Percentiles rank a stretch among this genome's conserved stretches.
phyloP scores from a whole-genome alignment of 2,888 invertebrate species.

The Folsomia manolachei region DNA sequence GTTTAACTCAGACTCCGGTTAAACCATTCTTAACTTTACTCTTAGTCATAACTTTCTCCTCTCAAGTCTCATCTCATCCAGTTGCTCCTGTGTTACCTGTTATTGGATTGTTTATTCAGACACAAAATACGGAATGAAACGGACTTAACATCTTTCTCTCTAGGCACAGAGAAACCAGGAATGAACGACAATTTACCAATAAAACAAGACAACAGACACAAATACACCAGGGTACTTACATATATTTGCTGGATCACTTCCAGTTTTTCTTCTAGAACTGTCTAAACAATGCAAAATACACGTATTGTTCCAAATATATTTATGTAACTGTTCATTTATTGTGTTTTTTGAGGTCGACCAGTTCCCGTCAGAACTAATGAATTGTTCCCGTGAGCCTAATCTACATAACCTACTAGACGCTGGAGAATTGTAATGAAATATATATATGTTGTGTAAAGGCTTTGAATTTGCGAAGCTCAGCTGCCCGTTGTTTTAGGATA shows the following conservation, averaged over 20 bases:
- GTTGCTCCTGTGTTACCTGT: background rate
- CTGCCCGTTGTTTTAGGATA: background rate
- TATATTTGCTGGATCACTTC: too few species aligned
- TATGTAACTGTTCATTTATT: constrained; percentile 22
- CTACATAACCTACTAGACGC: constrained; percentile 20
- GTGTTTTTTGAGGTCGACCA: constrained; percentile 19
- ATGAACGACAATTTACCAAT: too few species aligned
- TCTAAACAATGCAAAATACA: too few species aligned
- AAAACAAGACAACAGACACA: too few species aligned
- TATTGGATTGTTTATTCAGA: background rate
- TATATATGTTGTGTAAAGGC: background rate
- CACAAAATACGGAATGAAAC: background rate
- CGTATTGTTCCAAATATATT: constrained; percentile 17
- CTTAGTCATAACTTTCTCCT: background rate
- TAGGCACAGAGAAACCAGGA: too few species aligned
- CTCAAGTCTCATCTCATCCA: background rate
- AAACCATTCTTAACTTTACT: too few species aligned
- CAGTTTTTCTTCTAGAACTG: too few species aligned
- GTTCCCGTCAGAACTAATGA: constrained; percentile 8
- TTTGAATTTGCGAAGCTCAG: background rate
- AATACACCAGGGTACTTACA: too few species aligned
- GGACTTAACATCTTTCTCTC: too few species aligned
- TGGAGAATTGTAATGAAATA: constrained; percentile 14
- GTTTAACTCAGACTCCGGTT: too few species aligned
- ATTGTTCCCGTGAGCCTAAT: constrained; percentile 20